Percentiles rank a stretch among this genome's conserved stretches.
These are phyloP conservation scores for Thereva nobilitata DNA, from an alignment of 2,888 invertebrate genomes.

Conservation along the genomic window DNA sequence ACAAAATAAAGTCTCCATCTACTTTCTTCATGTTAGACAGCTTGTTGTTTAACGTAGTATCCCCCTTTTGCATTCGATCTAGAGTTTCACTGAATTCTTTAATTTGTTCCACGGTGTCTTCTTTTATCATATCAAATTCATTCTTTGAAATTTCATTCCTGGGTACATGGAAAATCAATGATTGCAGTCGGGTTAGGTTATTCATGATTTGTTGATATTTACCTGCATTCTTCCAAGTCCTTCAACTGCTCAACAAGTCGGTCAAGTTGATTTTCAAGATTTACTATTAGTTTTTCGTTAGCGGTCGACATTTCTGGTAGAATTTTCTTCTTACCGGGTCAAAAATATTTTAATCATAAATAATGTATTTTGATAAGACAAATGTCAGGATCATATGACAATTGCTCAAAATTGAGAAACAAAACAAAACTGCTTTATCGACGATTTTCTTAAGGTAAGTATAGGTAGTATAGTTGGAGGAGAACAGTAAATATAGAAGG, in stretches of 20 bases:
- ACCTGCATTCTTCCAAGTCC: slow-evolving; percentile 74
- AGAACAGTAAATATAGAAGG: too few species aligned
- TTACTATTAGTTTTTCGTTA: slow-evolving; percentile 61
- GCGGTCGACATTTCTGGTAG: slow-evolving; percentile 16
- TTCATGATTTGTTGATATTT: slow-evolving; percentile 44
- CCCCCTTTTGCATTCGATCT: slow-evolving; percentile 67
- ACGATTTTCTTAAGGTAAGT: too few species aligned
- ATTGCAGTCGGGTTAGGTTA: background rate
- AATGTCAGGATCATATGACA: background rate
- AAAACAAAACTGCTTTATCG: too few species aligned
- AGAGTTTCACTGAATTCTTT: slow-evolving; percentile 70
- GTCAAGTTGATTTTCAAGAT: slow-evolving; percentile 70
- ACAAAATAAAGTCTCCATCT: slow-evolving; percentile 40
- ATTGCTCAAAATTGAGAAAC: too few species aligned
- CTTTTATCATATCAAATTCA: slow-evolving; percentile 70
- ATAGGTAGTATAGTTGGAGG: too few species aligned
- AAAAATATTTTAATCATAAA: too few species aligned
- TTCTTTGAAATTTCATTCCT: slow-evolving; percentile 67
- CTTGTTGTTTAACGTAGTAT: slow-evolving; percentile 69
- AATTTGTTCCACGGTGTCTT: slow-evolving; percentile 72
- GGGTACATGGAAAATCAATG: background rate
- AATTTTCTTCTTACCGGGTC: too few species aligned
- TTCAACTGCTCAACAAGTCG: slow-evolving; percentile 69
- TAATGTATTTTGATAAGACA: background rate
- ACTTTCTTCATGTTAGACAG: slow-evolving; percentile 70